Base-by-base conservation (phyloP, 1,140 invertebrate genomes). In the Steinernema khuongi region DNA sequence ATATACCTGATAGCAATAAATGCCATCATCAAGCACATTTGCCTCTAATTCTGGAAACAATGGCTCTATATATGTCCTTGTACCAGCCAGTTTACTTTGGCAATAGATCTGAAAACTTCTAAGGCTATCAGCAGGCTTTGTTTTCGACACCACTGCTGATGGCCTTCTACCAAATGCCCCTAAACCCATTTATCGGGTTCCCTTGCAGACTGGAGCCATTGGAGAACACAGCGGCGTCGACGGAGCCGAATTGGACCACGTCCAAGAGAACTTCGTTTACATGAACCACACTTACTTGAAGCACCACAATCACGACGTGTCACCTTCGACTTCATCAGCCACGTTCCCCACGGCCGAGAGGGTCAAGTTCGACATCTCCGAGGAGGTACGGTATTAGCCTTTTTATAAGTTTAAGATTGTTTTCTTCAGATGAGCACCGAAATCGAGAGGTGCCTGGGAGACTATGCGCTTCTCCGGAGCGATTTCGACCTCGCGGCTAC, bases 131-230 rank as follows among this genome's bases (percentile, higher is more conserved):
- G n/a, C n/a, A n/a, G n/a, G n/a, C n/a, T n/a, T n/a, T n/a, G n/a
- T n/a, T n/a, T n/a, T n/a, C n/a, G n/a, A n/a, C n/a, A n/a, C n/a
- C n/a, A n/a, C n/a, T n/a, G n/a, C n/a, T n/a, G n/a, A n/a, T n/a
- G n/a, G n/a, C n/a, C n/a, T n/a, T n/a, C n/a, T n/a, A n/a, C n/a
- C n/a, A n/a, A n/a, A n/a, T n/a, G n/a, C n/a, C n/a, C n/a, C n/a
- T n/a, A n/a, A n/a, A n/a, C n/a, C n/a, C n/a, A n/a, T n/a, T n/a
- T n/a, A n/a, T n/a, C n/a, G n/a, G n/a, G n/a, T n/a, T 1, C 14
- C n/a, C 85, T 95, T 88, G 94, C 94, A 30, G 96, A 93, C 28
- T 94, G 94, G 60, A 96, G 94, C 11, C 88, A 96, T 75, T 87
- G 88, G 87, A 91, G 91, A 86, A 97, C 97, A 90, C 94, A 97